Base-by-base conservation (phyloP, 2,888 invertebrate species). In the Meta bourneti region DNA sequence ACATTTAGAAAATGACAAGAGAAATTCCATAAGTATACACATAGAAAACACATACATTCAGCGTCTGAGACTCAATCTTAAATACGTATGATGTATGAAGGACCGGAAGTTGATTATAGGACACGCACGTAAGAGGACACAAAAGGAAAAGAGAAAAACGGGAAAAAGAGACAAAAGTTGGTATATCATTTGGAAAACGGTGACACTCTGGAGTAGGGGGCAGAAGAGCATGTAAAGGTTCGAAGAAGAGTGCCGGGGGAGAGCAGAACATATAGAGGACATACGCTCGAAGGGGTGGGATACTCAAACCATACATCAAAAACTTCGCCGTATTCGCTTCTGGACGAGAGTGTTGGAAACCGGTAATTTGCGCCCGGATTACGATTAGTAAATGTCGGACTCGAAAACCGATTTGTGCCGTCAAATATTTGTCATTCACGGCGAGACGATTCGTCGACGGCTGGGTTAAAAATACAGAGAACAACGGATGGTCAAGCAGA, bases 351-450 rank as follows among this genome's bases (percentile, higher is more conserved):
- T 61, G 82, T 72, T 84, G 82, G 61, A 88, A 88, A 91, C 87
- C 87, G 16, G 83, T 88, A 88, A 88, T 91, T 91, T 88, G 78
- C 72, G 84, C 91, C 72, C 48, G 88, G 81, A 91, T 88, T 79
- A 69, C 83, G 88, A 88, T 88, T 91, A 88, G 88, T 88, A 88
- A 72, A 91, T 80, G 87, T 88, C 88, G 74, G 91, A 82, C 82
- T 87, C 86, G 89, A 83, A 83, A 89, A 81, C 82, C 89, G 82
- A 89, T 89, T 89, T 89, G 81, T 82, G 81, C 85, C 82, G 81
- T 91, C 81, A 86, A 81, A 86, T 91, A 91, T 86, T 91, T 91
- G 91, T 91, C 91, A 91, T 91, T 91, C 87, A 91, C 87, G 91
- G 89, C 75, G 86, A 82, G 91, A 91, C 91, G 91, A 82, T 52